These are phyloP conservation scores for Myodes glareolus DNA, from an alignment of 2,113 vertebrate genomes.

Conservation along the genomic window DNA sequence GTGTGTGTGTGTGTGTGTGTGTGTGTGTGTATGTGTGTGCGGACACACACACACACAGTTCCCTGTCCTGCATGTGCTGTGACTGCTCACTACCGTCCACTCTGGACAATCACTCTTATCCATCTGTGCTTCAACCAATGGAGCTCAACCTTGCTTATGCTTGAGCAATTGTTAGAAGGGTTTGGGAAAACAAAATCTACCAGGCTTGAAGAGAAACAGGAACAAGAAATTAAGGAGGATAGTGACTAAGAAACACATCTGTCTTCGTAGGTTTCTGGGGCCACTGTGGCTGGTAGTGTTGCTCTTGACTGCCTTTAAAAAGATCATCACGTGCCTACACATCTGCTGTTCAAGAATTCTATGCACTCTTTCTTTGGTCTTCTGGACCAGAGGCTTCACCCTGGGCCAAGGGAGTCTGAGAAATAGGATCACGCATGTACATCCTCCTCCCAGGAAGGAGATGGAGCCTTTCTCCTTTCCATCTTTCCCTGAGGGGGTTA, in stretches of 20 bases:
- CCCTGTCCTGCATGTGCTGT: no score
- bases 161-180: not conserved
- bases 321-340: not conserved
- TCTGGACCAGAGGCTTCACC: not conserved
- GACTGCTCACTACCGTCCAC: not conserved
- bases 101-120: not conserved
- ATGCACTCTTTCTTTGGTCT: no score
- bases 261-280: no score
- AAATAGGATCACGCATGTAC: not conserved
- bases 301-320: not conserved
- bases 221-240: not conserved
- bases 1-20: no score
- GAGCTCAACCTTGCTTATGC: not conserved
- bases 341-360: not conserved
- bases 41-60: no score
- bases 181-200: not conserved
- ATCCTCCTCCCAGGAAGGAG: not conserved
- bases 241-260: not conserved
- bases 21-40: no score
- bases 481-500: not conserved
- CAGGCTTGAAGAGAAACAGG: not conserved
- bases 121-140: not conserved
- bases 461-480: not conserved
- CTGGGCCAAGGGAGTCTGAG: not conserved
- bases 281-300: not conserved